Evolutionary conservation across 2,113 vertebrate genomes (phyloP), one percentile per base, ranked within the genome.

Genomic region (Montifringilla adamsi): DNA sequence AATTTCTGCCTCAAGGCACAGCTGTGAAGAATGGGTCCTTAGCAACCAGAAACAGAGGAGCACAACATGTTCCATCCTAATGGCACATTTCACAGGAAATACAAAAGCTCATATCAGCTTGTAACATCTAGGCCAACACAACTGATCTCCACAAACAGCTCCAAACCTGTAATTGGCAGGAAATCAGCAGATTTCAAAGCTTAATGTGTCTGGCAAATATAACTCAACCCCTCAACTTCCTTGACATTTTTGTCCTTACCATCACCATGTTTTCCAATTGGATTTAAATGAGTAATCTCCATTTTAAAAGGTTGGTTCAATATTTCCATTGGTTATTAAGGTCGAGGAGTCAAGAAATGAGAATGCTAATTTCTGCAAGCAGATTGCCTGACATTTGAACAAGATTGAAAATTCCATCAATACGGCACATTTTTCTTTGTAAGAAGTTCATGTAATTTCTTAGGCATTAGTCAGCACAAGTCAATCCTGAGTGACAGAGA

Each of bases 21-120:
- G n/a, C 90, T 90, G 91, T 83, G 87, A 96, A 94, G 41, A 94
- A 84, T 30, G 82, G 91, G 72, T 96, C 94, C 96, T 95, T 97
- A 97, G 97, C 96, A 98, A 98, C 97, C 58, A 92, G 88, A 95
- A 92, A 76, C 81, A 95, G 89, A 96, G 92, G 52, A 97, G 94
- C 88, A 97, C 93, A 95, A 91, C 62, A 66, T 86, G 83, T 97
- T 96, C 92, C 31, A 28, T 84, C 46, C 62, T 94, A 86, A 92
- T 26, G n/a, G 46, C 8, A 9, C 59, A 67, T 87, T 81, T 95
- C 90, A 68, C 82, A 78, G 46, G 66, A 80, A 93, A 83, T 70
- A 91, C 46, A 62, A 87, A 83, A 90, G 79, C 82, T 89, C 33
- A 6, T 58, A 46, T 81, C 94, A 95, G 27, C 73, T 92, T 90